A percentile compares a stretch with the other conserved stretches of the same genome.
Evolutionary conservation across 2,797 vertebrate genomes (phyloP).

Genomic region (Melanotaenia boesemani): DNA sequence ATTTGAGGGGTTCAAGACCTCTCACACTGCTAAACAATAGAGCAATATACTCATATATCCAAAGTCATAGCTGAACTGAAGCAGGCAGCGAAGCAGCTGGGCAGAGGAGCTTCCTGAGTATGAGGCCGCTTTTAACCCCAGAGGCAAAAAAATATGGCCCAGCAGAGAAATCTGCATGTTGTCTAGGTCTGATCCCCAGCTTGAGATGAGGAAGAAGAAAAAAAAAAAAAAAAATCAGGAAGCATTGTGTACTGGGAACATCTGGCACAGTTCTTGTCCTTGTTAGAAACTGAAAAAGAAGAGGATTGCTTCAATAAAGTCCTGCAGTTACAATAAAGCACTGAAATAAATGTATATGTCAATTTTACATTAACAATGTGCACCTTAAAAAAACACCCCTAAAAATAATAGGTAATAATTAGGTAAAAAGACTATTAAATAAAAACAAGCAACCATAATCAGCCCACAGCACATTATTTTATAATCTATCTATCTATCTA

Average conservation of each 20-base stretch:
- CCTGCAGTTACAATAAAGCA: background rate
- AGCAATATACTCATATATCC: conserved; percentile 26
- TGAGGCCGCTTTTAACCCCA: conserved; percentile 34
- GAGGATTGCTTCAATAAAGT: background rate
- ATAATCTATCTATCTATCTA: too few relatives aligned
- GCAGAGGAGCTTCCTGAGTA: conserved; percentile 38
- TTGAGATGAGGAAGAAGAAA: background rate
- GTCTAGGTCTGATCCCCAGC: conserved; percentile 32
- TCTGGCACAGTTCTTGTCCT: conserved; percentile 17
- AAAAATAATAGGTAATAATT: background rate
- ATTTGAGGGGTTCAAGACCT: conserved; percentile 18
- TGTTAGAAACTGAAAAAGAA: background rate
- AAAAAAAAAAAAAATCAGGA: conserved; percentile 3
- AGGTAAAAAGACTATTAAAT: background rate
- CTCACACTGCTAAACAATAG: conserved; percentile 10
- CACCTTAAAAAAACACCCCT: too few relatives aligned
- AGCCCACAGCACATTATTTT: too few relatives aligned
- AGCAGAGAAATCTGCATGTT: conserved; percentile 48
- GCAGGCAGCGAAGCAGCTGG: conserved; percentile 59
- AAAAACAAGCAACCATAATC: background rate
- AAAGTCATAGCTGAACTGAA: conserved; percentile 34
- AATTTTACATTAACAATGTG: background rate
- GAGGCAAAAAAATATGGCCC: conserved; percentile 23
- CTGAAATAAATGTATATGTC: background rate
- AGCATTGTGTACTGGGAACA: conserved; percentile 28